Conservation (phyloP, 2,113 vertebrate species). For the Todiramphus saurophagus region DNA sequence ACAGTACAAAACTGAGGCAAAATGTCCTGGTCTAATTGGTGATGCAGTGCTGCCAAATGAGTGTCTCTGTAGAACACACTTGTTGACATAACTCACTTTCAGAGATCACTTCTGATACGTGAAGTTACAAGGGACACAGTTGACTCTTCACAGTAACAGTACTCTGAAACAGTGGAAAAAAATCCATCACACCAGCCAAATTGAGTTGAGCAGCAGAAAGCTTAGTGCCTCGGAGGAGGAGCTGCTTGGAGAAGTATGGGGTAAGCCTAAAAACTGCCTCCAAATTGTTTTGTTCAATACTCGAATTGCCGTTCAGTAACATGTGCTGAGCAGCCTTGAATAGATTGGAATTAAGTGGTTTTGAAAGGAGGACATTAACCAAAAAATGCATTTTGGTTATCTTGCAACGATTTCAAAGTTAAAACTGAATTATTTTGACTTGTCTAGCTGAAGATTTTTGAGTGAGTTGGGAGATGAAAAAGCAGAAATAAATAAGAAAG, state of each 20-base stretch:
- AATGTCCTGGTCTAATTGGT: conserved; percentile 21
- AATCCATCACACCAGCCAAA: not conserved
- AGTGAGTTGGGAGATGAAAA: not conserved
- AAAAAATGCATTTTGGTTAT: not conserved
- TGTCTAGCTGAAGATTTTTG: not conserved
- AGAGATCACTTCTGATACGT: not conserved
- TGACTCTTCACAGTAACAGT: not conserved
- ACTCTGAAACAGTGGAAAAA: not conserved
- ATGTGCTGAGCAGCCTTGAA: not conserved
- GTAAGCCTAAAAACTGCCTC: not conserved
- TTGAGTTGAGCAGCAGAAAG: not conserved
- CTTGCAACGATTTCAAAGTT: not conserved
- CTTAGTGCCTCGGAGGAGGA: not conserved
- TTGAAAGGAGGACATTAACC: not conserved
- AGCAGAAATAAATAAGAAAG: not conserved
- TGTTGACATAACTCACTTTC: not conserved
- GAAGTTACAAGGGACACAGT: not conserved
- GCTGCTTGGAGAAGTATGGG: not conserved
- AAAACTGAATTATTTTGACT: not conserved
- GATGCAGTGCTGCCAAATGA: not conserved
- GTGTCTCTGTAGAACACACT: not conserved
- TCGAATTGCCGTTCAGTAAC: not conserved
- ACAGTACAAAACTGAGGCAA: not conserved
- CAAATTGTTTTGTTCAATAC: not conserved
- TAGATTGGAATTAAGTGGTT: not conserved